phyloP scores from a whole-genome alignment of 2,797 vertebrate genomes.

The Falco concolor region DNA sequence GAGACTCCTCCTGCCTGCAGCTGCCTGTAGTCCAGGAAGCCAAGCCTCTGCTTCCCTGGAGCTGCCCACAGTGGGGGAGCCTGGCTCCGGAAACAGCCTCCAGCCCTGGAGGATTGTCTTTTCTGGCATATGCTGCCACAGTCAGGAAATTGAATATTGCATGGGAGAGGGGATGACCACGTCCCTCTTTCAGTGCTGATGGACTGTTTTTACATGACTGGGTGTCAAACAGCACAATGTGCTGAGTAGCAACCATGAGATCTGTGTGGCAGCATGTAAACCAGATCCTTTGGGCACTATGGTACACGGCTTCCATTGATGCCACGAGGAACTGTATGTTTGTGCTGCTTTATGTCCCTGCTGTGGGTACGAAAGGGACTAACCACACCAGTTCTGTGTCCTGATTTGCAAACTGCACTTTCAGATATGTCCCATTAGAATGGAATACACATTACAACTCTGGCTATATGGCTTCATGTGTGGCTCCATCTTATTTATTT shows the following conservation, averaged over 20 bases:
- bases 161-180: not conserved
- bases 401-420: not conserved
- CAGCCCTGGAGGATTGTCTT: not conserved
- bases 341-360: not conserved
- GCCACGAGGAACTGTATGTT: rapidly evolving
- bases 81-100: not conserved
- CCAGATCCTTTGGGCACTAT: not conserved
- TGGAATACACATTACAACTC: not conserved
- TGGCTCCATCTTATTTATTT: constrained; percentile 30
- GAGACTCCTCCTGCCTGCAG: constrained; percentile 2
- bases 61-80: not conserved
- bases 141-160: not conserved
- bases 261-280: not conserved
- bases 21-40: not conserved
- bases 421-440: not conserved
- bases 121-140: not conserved
- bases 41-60: not conserved
- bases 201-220: not conserved
- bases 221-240: not conserved
- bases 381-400: not conserved
- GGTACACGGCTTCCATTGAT: not conserved
- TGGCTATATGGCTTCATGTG: not conserved
- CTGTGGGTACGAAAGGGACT: not conserved
- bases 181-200: not conserved
- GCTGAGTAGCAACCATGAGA: not conserved